Evolutionary conservation across 2,888 invertebrate genomes (phyloP), one percentile per base, ranked within the genome.

Genomic region (Autographa pulchrina): DNA sequence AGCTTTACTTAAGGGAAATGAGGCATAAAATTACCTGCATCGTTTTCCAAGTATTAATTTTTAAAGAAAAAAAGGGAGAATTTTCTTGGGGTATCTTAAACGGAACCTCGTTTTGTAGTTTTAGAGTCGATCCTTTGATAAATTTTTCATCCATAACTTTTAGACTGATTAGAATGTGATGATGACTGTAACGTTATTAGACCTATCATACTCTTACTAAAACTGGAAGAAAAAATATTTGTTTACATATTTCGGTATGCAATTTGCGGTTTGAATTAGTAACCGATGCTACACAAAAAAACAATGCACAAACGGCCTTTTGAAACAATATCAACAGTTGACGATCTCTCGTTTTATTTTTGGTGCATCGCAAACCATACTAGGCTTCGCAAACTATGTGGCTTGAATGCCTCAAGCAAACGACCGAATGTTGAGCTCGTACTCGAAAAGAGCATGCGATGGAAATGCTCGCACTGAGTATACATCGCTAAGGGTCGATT

Each of bases 21-120:
- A 66, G 25, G 25, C 14, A 58, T 58, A 71, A 0, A 71, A 66
- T 35, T 35, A 61, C 54, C 56, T 56, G 14, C 20, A 32, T 13
- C 20, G 9, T 6, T 48, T 13, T 43, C 13, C 54, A 41, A 52
- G 8, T 56, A 58, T 38, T 41, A 8, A 38, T 62, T 65, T n/a
- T 62, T 6, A 54, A n/a, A 16, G 18, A 43, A 64, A 54, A 66
- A 54, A 66, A 16, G 20, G n/a, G 31, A 59, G 0, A 38, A 58
- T 25, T 25, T 38, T n/a, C 14, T 52, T 61, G 38, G 6, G 9
- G 25, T 43, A 11, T 11, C 38, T 70, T 48, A 7, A 35, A 61
- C 4, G 48, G 18, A 2, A 65, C 11, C 31, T 32, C 54, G 6
- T 61, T 64, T 41, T 20, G 18, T 11, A 62, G 35, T 2, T 54